Base-by-base conservation (phyloP, 2,888 invertebrate species). In the Drosophila nigricruria region DNA sequence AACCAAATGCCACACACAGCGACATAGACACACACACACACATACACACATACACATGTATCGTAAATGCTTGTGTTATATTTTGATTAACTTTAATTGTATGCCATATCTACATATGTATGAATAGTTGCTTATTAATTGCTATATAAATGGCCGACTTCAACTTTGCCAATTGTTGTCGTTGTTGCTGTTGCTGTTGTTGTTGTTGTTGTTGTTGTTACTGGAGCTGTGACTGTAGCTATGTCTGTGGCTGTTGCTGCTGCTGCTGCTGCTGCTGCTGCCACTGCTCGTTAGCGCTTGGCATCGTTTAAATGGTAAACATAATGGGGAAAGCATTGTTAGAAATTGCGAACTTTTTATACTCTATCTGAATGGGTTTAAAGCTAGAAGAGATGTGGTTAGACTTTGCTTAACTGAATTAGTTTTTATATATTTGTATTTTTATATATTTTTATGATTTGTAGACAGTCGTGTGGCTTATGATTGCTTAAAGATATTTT, bases 61-160 rank as follows among this genome's bases (percentile, higher is more conserved):
- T 73, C 72, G 64, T 38, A 54, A 54, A 61, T 56, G 61, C 52
- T 56, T 53, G 70, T 74, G 65, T 53, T 53, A 25, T 59, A 61
- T 36, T 63, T 69, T 68, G 73, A 73, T 77, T 73, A 66, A 50
- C 43, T 62, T 6, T 30, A 62, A 54, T 38, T 49, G 66, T 47
- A n/a, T 40, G 54, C 42, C 34, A 47, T 45, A 62, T 43, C 36
- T 54, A 52, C 25, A 70, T 53, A 49, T 64, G 40, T 70, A 70
- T 70, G 36, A 65, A 66, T 66, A 36, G 63, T 73, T 70, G 73
- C 54, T 76, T 84, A 84, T 87, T 87, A 85, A 85, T 85, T 84
- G 81, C 79, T 50, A 75, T 87, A 82, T 73, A 84, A 85, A 84
- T 86, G 87, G 87, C 86, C 63, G 80, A 90, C 80, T 70, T 70